Percentiles rank a stretch among this genome's conserved stretches.
Conservation (phyloP, 1,140 invertebrate genomes). For the Drosophila kurseongensis region DNA sequence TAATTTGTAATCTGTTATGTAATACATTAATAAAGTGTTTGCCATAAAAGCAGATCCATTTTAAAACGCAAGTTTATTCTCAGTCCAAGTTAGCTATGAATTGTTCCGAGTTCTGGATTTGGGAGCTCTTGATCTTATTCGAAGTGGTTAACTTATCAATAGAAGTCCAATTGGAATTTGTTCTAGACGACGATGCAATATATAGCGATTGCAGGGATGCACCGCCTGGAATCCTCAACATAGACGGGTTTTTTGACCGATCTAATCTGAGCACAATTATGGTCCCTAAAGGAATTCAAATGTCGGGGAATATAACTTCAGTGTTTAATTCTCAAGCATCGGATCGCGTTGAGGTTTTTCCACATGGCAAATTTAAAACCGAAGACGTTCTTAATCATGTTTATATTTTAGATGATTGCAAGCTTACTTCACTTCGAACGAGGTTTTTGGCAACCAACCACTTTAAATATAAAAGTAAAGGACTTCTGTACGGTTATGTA, state of each 20-base stretch:
- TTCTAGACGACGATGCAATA: conserved; percentile 3
- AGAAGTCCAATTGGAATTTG: background rate
- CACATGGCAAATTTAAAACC: no score
- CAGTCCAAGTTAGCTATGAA: background rate
- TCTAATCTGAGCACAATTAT: background rate
- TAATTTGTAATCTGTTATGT: background rate
- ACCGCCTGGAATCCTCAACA: background rate
- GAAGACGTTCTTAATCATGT: no score
- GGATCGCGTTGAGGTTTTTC: conserved; percentile 10
- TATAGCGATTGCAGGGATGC: background rate
- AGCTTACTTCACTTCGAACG: conserved; percentile 1
- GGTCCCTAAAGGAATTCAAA: background rate
- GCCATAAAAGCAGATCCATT: background rate
- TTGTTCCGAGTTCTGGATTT: background rate
- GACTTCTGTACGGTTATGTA: conserved; percentile 5
- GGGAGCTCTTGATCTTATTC: background rate
- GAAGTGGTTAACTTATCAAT: background rate
- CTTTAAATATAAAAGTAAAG: background rate
- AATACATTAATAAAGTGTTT: background rate
- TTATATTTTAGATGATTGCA: background rate
- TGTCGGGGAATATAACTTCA: background rate
- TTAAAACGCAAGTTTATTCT: background rate
- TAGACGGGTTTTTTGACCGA: background rate
- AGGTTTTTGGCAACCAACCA: conserved; percentile 11
- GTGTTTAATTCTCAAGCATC: background rate